These are phyloP conservation scores for Paramormyrops hopkinsi DNA, from an alignment of 2,797 vertebrate species.

Conservation along the genomic window DNA sequence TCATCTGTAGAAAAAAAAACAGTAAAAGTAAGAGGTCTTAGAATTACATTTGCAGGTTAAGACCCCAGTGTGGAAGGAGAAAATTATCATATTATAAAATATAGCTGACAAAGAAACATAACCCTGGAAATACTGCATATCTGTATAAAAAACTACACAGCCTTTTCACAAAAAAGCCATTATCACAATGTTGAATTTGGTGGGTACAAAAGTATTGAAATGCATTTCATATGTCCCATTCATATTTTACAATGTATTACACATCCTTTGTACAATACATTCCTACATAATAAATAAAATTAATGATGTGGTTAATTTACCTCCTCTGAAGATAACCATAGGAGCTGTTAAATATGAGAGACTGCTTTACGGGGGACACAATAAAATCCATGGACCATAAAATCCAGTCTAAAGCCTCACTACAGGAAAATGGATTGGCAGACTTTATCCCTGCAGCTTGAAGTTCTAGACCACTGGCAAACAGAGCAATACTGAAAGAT, in stretches of 20 bases:
- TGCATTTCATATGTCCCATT: neutral
- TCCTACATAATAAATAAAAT: neutral
- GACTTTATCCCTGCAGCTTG: neutral
- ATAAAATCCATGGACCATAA: neutral
- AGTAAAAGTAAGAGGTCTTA: neutral
- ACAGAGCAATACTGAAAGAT: neutral
- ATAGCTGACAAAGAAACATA: neutral
- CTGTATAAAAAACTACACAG: neutral
- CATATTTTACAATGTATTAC: neutral
- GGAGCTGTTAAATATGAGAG: neutral
- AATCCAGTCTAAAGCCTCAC: neutral
- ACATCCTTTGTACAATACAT: neutral
- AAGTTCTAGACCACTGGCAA: neutral
- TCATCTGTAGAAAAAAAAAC: constrained; percentile 64
- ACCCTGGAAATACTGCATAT: neutral
- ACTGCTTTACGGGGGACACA: neutral
- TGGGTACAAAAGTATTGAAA: neutral
- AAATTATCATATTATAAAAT: neutral
- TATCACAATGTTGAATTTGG: neutral
- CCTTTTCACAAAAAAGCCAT: neutral
- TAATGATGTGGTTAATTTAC: neutral
- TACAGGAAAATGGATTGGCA: neutral
- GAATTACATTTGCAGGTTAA: neutral
- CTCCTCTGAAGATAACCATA: neutral
- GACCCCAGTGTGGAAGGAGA: neutral